Percentiles rank a stretch among this genome's conserved stretches.
Conservation (phyloP, 1,140 invertebrate species). For the Parapsyche elsis region DNA sequence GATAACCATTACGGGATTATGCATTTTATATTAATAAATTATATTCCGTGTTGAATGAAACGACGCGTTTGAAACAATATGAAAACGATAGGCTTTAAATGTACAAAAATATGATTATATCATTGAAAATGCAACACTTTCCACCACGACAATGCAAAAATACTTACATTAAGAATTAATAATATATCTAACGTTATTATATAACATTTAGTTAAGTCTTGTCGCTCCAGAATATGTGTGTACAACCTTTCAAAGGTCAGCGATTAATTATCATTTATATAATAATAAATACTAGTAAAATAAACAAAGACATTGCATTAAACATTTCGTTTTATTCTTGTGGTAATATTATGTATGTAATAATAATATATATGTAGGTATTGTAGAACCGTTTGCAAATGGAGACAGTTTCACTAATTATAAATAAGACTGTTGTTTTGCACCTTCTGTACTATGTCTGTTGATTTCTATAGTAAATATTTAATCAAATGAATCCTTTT, state of each 20-base stretch:
- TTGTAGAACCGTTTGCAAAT: too few relatives aligned
- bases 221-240: slow-evolving; percentile 55
- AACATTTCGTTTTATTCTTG: slow-evolving; percentile 29
- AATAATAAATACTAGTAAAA: slow-evolving; percentile 52
- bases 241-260: slow-evolving; percentile 55
- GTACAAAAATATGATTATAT: slow-evolving; percentile 42
- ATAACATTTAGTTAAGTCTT: slow-evolving; percentile 57
- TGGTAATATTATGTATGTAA: too few relatives aligned
- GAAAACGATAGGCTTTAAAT: slow-evolving; percentile 8
- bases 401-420: too few relatives aligned
- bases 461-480: too few relatives aligned
- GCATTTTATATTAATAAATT: too few relatives aligned
- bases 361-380: too few relatives aligned
- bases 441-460: too few relatives aligned
- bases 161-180: slow-evolving; percentile 51
- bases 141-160: slow-evolving; percentile 32
- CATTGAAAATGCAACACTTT: slow-evolving; percentile 37
- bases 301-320: slow-evolving; percentile 42
- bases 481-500: too few relatives aligned
- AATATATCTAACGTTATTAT: slow-evolving; percentile 56
- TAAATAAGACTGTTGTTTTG: too few relatives aligned
- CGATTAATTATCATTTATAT: slow-evolving; percentile 43
- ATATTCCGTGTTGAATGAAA: too few relatives aligned
- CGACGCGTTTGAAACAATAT: too few relatives aligned
- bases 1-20: too few relatives aligned